Evolutionary conservation across 2,888 invertebrate genomes (phyloP), one percentile per base, ranked within the genome.

Genomic region (Pollenia angustigena): DNA sequence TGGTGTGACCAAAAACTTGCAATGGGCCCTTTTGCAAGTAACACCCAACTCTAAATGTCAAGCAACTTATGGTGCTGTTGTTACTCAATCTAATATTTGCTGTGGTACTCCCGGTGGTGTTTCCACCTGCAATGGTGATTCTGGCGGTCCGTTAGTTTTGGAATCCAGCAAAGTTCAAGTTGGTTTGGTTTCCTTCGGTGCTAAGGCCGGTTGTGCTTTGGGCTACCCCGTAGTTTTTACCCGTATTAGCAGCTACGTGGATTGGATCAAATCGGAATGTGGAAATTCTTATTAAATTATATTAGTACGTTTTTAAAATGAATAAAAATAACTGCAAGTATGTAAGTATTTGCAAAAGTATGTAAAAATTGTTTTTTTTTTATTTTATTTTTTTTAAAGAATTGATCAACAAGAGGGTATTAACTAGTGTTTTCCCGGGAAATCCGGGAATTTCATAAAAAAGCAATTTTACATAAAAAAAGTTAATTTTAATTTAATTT

Each of bases 91-190:
- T 66, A 90, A 89, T 66, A 80, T 92, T 54, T 93, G 92, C 72
- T 79, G 90, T 0, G 0, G 23, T 23, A 91, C 91, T 3, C 4
- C 82, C 60, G 72, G 71, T 18, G 88, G 88, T 4, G 18, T 68
- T 4, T 92, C 92, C 60, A 91, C 90, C 71, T 92, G 92, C 89
- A 89, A 90, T 52, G 92, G 93, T 58, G 92, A 92, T 87, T 93
- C 93, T 18, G 92, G 92, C 40, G 92, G 93, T 64, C 92, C 93
- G 83, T 88, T 92, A 87, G 89, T 90, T 4, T 66, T 88, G 10
- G 11, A 56, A 1, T 62, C 60, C 6, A 42, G 0, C 23, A 72
- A 76, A 4, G n/a, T 85, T 0, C 89, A 90, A 82, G 44, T 92
- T 68, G 92, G 93, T 86, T 42, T 90, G 16, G 90, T 91, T 50